These are phyloP conservation scores for Plumapathes pennacea DNA, from an alignment of 92 coral and sea anemone species.

Conservation along the genomic window DNA sequence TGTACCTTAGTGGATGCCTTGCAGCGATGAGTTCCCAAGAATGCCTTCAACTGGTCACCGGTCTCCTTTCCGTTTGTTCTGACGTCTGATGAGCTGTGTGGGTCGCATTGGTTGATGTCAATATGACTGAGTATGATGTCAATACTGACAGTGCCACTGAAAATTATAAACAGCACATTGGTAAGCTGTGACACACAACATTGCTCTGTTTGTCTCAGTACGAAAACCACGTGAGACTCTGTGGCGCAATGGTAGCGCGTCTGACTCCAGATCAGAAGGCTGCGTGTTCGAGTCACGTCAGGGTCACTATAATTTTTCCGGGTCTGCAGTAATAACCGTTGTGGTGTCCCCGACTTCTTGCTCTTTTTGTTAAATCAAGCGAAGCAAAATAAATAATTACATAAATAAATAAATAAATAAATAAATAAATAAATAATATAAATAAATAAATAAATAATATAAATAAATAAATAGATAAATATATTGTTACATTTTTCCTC, in stretches of 20 bases:
- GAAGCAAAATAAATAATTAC: background rate
- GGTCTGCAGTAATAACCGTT: too few species aligned
- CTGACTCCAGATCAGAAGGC: too few species aligned
- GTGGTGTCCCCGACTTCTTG: too few species aligned
- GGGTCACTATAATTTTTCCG: too few species aligned
- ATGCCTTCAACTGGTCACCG: constrained; percentile 47
- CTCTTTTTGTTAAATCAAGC: too few species aligned
- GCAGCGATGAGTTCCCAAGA: constrained; percentile 74
- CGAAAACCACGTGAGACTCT: too few species aligned
- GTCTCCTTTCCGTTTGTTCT: constrained; percentile 3
- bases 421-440: background rate
- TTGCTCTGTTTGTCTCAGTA: too few species aligned
- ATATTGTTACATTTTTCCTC: background rate
- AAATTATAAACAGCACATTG: too few species aligned
- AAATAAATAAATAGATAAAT: background rate
- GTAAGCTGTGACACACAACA: too few species aligned
- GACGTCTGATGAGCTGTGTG: background rate
- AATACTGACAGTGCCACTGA: constrained; percentile 84
- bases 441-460: background rate
- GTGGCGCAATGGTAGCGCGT: too few species aligned
- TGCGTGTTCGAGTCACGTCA: too few species aligned
- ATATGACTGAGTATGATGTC: constrained; percentile 71
- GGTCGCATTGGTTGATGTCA: constrained; percentile 88
- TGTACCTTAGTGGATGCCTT: constrained; percentile 70
- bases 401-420: background rate